Evolutionary conservation across 2,888 invertebrate genomes (phyloP), one percentile per base, ranked within the genome.

Genomic region (Zele albiditarsus): DNA sequence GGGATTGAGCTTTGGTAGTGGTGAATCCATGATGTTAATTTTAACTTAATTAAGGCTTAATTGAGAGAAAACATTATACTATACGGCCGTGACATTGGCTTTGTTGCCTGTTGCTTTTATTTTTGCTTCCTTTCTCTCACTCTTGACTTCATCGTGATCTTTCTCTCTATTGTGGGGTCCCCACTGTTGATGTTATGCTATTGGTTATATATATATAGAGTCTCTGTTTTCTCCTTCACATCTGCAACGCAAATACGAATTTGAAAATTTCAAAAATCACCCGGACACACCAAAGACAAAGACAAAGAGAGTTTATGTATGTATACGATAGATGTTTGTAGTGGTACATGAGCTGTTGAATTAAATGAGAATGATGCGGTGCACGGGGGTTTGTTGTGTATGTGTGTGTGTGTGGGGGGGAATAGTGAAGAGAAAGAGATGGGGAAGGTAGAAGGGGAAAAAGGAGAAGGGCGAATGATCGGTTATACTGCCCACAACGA

Each of bases 1-100:
- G 82, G 53, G 53, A 53, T 53, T 53, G 20, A 20, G 20, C 53
- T 10, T 20, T 16, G 53, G 53, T 38, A 85, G 80, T 80, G 83
- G 84, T 84, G 87, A 85, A 85, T 88, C 84, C 87, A 84, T 86
- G 88, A 89, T 89, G 89, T 88, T 89, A 89, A 89, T 89, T 89
- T 89, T 89, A 88, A 89, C 89, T 89, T 89, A 89, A 89, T 89
- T 89, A 89, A 89, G 89, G 88, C 89, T 89, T 89, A 89, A 89
- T 89, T 89, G 89, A 89, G 89, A 88, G 88, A 88, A 89, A 89
- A 89, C 88, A 88, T 88, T 88, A 88, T 88, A 86, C 88, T 85
- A 81, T 81, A 82, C 82, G 83, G 81, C 81, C 85, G 84, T 84
- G 86, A 88, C 88, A 87, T 85, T 88, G 88, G 85, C 82, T 53